These are phyloP conservation scores for Cosmorhoe ocellata DNA, from an alignment of 2,888 invertebrate genomes.

Conservation along the genomic window DNA sequence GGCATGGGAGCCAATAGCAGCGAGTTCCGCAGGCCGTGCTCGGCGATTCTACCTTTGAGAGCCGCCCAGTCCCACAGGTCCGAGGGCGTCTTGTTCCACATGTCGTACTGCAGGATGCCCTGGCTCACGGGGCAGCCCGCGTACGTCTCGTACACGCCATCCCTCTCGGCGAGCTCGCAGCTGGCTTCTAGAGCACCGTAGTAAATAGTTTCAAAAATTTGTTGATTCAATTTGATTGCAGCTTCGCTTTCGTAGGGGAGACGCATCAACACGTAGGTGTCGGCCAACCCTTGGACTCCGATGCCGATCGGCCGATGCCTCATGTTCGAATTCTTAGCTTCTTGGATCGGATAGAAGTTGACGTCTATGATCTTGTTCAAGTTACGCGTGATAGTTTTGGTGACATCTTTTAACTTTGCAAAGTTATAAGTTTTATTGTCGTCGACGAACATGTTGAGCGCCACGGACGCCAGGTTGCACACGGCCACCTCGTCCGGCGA, in stretches of 20 bases:
- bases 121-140: constrained; percentile 95
- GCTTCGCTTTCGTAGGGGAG: constrained; percentile 95
- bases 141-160: constrained; percentile 96
- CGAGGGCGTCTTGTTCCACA: constrained; percentile 96
- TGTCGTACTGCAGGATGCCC: constrained; percentile 97
- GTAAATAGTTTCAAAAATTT: constrained; percentile 99
- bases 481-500: constrained; percentile 97
- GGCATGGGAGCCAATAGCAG: constrained; percentile 98
- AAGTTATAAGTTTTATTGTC: constrained; percentile 93
- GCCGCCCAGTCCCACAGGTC: constrained; percentile 94
- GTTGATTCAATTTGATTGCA: constrained; percentile 93
- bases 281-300: constrained; percentile 98
- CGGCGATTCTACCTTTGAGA: constrained; percentile 91
- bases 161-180: constrained; percentile 93
- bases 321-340: constrained; percentile 93
- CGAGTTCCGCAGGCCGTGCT: constrained; percentile 96
- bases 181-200: constrained; percentile 98
- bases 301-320: constrained; percentile 94
- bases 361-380: constrained; percentile 98
- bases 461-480: constrained; percentile 98
- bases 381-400: constrained; percentile 94
- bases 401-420: constrained; percentile 90
- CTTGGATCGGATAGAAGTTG: constrained; percentile 96
- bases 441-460: constrained; percentile 96
- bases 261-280: constrained; percentile 96